Conservation (phyloP, 2,113 vertebrate species). For the Parus major region DNA sequence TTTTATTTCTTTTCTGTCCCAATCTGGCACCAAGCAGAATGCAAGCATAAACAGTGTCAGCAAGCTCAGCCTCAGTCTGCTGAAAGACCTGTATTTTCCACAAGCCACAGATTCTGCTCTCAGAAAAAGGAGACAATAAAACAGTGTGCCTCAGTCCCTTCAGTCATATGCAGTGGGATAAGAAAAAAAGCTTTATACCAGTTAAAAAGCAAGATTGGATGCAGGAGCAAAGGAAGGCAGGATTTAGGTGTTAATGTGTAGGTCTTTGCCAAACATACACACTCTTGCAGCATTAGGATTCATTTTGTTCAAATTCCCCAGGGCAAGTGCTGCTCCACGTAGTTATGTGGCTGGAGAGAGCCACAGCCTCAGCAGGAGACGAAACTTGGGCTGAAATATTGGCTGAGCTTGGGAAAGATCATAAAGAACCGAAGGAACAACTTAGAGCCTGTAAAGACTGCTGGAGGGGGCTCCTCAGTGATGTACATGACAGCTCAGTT, state of each 20-base stretch:
- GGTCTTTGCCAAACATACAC: not conserved
- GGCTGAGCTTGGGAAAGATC: not conserved
- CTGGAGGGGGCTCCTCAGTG: not conserved
- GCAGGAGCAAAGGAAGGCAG: not conserved
- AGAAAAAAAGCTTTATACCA: not conserved
- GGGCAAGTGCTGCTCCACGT: fast-evolving
- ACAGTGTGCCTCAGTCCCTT: not conserved
- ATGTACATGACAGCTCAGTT: not conserved
- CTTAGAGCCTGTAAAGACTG: not conserved
- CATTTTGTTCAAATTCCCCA: not conserved
- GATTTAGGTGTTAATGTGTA: not conserved
- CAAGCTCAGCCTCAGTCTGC: not conserved
- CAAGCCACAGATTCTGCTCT: not conserved
- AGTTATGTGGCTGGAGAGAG: not conserved
- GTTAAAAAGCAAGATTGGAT: not conserved
- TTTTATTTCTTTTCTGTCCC: conserved; percentile 37
- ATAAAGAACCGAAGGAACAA: not conserved
- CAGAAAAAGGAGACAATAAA: not conserved
- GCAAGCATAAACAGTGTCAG: not conserved
- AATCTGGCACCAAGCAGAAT: conserved; percentile 17
- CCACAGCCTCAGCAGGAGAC: not conserved
- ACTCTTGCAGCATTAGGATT: not conserved
- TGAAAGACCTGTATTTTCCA: not conserved
- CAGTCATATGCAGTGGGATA: not conserved
- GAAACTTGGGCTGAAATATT: not conserved